phyloP scores from a whole-genome alignment of 2,888 invertebrate genomes.

The Eulithis prunata region DNA sequence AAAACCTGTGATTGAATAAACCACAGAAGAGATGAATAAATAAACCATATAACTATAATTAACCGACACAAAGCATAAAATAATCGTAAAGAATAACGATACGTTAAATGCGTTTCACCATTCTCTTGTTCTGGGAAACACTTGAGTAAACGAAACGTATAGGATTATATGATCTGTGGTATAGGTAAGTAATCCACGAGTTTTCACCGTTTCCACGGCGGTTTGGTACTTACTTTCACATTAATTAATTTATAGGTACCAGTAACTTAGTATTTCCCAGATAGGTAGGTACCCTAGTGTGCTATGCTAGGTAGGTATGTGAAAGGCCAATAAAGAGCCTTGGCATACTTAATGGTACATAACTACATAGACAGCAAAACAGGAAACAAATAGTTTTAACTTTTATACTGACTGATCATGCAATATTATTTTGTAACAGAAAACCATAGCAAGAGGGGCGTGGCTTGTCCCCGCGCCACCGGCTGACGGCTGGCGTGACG shows the following conservation, averaged over 20 bases:
- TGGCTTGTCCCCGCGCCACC: no score
- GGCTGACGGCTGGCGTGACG: no score
- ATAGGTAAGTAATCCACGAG: no score
- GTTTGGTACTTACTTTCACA: not conserved
- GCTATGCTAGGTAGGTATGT: not conserved
- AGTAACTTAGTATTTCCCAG: no score
- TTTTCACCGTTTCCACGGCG: not conserved
- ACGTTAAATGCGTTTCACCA: not conserved
- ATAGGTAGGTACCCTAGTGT: no score
- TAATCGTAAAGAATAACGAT: not conserved
- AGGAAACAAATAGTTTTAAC: conserved; percentile 19
- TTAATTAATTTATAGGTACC: no score
- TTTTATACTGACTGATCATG: conserved; percentile 16
- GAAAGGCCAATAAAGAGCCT: conserved; percentile 7
- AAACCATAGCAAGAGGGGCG: no score
- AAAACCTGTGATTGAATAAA: no score
- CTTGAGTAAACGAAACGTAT: no score
- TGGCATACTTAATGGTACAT: conserved; percentile 10
- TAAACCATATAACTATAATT: not conserved
- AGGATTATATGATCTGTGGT: no score
- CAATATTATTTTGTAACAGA: conserved; percentile 6
- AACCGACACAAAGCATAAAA: not conserved
- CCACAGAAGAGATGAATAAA: no score
- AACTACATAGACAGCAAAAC: not conserved
- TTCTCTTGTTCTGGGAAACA: not conserved